phyloP scores from a whole-genome alignment of 1,140 invertebrate genomes.

The Eupeodes corollae region DNA sequence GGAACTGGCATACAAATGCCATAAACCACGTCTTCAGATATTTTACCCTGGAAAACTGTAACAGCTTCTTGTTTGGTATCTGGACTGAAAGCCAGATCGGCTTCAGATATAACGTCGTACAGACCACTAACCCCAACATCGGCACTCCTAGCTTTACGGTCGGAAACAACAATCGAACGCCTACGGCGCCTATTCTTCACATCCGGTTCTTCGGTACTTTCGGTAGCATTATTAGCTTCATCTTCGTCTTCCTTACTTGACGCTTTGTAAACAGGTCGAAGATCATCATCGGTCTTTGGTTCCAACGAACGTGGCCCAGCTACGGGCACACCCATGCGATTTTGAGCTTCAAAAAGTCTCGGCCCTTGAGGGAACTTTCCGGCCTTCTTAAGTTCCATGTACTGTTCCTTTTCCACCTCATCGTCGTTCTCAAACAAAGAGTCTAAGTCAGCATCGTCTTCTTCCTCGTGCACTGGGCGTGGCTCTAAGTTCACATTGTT shows the following conservation, averaged over 20 bases:
- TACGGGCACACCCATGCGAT: conserved; percentile 40
- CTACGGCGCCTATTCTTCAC: conserved; percentile 32
- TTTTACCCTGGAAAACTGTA: conserved; percentile 75
- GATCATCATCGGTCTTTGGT: conserved; percentile 12
- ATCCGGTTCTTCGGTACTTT: conserved; percentile 8
- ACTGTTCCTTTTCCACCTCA: conserved; percentile 28
- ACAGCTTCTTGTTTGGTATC: conserved; percentile 67
- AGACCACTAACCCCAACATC: conserved; percentile 77
- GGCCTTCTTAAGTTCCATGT: conserved; percentile 37
- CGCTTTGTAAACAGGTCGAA: conserved; percentile 26
- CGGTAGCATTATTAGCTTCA: conserved; percentile 5
- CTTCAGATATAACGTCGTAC: conserved; percentile 85
- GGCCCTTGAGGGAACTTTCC: conserved; percentile 76
- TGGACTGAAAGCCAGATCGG: conserved; percentile 81
- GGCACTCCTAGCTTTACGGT: conserved; percentile 62
- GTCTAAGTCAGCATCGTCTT: conserved; percentile 28
- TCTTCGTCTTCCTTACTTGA: conserved; percentile 14
- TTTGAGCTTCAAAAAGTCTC: conserved; percentile 48
- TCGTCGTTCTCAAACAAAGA: conserved; percentile 31
- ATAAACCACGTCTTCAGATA: conserved; percentile 77
- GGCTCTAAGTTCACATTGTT: conserved; percentile 18
- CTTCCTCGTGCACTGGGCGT: conserved; percentile 31
- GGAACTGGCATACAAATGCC: conserved; percentile 82
- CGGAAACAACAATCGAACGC: conserved; percentile 55
- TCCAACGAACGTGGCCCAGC: conserved; percentile 45